These are phyloP conservation scores for Pseudomyrmex sp. DNA, from an alignment of 1,140 invertebrate species.

Conservation along the genomic window DNA sequence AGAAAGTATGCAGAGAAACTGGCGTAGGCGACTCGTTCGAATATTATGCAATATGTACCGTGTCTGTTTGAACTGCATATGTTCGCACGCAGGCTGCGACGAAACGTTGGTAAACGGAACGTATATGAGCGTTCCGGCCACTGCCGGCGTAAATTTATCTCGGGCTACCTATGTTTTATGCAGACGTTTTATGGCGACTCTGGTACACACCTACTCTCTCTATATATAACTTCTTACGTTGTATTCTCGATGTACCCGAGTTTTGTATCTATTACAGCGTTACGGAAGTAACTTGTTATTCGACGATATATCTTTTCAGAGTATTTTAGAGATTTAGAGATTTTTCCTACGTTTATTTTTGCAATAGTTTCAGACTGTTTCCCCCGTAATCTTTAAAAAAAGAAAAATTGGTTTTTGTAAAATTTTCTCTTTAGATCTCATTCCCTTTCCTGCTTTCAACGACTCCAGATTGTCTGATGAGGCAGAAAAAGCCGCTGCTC, in stretches of 20 bases:
- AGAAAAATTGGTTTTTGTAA: not conserved
- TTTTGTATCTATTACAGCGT: not conserved
- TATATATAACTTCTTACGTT: not conserved
- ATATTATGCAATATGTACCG: slow-evolving; percentile 28
- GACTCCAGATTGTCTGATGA: not conserved
- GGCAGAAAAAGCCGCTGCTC: not conserved
- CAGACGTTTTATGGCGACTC: slow-evolving; percentile 40
- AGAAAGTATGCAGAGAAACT: slow-evolving; percentile 33
- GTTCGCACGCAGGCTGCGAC: slow-evolving; percentile 6
- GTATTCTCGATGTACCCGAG: not conserved
- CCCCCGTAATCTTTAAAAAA: too few species aligned
- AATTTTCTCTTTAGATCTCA: too few species aligned
- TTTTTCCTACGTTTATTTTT: too few species aligned
- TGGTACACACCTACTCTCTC: not conserved
- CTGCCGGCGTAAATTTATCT: slow-evolving; percentile 25
- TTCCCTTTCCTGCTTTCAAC: not conserved
- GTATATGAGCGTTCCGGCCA: slow-evolving; percentile 17
- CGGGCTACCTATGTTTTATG: slow-evolving; percentile 44
- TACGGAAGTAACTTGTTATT: not conserved
- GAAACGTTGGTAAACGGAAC: slow-evolving; percentile 28
- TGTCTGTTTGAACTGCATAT: slow-evolving; percentile 12
- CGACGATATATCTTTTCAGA: not conserved
- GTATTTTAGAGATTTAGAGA: too few species aligned
- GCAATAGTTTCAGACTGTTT: too few species aligned
- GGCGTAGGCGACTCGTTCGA: slow-evolving; percentile 7